These are phyloP conservation scores for Sparidentex hasta DNA, from an alignment of 2,797 vertebrate species.

Conservation along the genomic window DNA sequence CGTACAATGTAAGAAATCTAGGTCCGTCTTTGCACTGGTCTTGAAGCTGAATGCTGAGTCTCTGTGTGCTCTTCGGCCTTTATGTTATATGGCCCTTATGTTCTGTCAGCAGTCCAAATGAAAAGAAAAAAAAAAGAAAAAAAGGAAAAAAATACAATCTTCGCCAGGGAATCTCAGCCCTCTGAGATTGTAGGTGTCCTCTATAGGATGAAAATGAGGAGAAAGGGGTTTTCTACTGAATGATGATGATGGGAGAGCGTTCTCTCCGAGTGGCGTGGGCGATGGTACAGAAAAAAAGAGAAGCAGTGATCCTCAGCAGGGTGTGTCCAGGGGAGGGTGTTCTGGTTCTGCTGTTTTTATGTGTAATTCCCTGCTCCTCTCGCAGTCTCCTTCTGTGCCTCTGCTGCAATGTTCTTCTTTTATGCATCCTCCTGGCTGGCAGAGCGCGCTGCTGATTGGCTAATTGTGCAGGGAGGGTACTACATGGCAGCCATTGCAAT, in stretches of 20 bases:
- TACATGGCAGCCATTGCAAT: slow-evolving; percentile 90
- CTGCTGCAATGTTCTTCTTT: slow-evolving; percentile 92
- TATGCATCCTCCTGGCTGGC: slow-evolving; percentile 89
- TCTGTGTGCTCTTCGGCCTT: slow-evolving; percentile 75
- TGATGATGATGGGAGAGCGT: slow-evolving; percentile 86
- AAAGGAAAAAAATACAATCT: slow-evolving; percentile 84
- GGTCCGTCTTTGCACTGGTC: slow-evolving; percentile 87
- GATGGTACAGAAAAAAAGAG: slow-evolving; percentile 85
- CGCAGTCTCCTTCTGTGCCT: slow-evolving; percentile 89
- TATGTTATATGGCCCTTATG: slow-evolving; percentile 63
- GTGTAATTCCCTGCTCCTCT: slow-evolving; percentile 89
- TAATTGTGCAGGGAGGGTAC: slow-evolving; percentile 90
- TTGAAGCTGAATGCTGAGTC: slow-evolving; percentile 76
- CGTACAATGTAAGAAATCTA: slow-evolving; percentile 88
- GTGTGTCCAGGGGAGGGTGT: slow-evolving; percentile 91
- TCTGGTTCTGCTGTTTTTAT: slow-evolving; percentile 84
- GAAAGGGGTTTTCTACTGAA: slow-evolving; percentile 86
- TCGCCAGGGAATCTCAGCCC: slow-evolving; percentile 85
- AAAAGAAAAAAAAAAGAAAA: slow-evolving; percentile 85
- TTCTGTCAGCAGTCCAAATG: slow-evolving; percentile 75
- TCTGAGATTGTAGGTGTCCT: slow-evolving; percentile 85
- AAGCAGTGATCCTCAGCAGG: slow-evolving; percentile 89
- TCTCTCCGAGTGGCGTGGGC: slow-evolving; percentile 88
- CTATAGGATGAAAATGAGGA: slow-evolving; percentile 87
- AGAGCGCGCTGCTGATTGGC: slow-evolving; percentile 88